Evolutionary conservation across 2,113 vertebrate species (phyloP).

Genomic region (Chaetops frenatus): DNA sequence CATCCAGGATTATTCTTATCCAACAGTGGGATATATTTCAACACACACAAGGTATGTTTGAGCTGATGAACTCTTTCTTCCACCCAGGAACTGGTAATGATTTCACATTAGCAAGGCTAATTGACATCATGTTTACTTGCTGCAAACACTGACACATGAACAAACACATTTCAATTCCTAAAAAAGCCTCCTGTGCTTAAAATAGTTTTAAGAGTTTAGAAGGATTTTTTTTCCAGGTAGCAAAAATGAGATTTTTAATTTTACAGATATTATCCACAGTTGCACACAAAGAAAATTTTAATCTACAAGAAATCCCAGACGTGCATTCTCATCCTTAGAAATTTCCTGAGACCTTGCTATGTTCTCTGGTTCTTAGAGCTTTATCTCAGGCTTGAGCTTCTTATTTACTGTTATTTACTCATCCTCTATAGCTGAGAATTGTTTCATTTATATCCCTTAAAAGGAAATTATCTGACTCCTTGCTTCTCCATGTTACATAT

Average conservation of each 20-base stretch:
- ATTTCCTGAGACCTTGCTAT: neutral
- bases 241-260: neutral
- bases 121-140: slow-evolving; percentile 58
- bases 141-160: slow-evolving; percentile 47
- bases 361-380: neutral
- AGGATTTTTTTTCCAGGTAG: neutral
- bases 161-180: slow-evolving; percentile 38
- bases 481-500: neutral
- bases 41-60: neutral
- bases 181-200: neutral
- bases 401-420: neutral
- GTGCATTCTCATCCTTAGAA: neutral
- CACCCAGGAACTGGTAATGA: neutral
- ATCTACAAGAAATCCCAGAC: neutral
- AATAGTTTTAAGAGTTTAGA: neutral
- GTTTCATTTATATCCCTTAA: neutral
- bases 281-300: neutral
- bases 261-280: neutral
- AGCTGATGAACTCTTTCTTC: slow-evolving; percentile 43
- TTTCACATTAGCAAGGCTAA: slow-evolving; percentile 60
- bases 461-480: neutral
- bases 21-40: neutral
- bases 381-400: neutral
- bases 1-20: neutral
- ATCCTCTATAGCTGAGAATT: neutral